Evolutionary conservation across 2,797 vertebrate species (phyloP).

Genomic region (Sebastes trivittatus): DNA sequence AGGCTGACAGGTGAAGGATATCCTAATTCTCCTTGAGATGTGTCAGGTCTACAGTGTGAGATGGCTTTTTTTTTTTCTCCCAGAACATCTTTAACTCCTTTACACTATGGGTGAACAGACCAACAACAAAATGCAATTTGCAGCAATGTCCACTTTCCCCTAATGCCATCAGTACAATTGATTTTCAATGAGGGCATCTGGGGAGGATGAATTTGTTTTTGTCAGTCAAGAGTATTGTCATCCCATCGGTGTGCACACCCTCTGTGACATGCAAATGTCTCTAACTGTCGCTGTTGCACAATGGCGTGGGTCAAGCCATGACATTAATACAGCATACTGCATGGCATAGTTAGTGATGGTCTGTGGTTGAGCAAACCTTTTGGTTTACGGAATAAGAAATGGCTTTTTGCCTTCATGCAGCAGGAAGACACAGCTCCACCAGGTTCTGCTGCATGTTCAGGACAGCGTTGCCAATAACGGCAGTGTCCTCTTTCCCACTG

Average conservation of each 20-base stretch:
- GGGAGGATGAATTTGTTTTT: background rate
- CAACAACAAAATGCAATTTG: slow-evolving; percentile 17
- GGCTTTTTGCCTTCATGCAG: background rate
- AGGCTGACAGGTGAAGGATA: slow-evolving; percentile 20
- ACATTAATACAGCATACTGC: background rate
- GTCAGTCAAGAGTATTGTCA: background rate
- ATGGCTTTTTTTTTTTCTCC: background rate
- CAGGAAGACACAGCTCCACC: background rate
- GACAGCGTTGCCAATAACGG: background rate
- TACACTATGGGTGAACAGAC: background rate
- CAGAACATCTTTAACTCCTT: background rate
- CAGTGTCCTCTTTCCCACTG: background rate
- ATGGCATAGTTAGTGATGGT: background rate
- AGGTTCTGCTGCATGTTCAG: background rate
- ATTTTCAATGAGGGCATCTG: background rate
- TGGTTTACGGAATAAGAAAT: background rate
- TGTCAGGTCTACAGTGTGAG: slow-evolving; percentile 1
- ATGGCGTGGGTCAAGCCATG: background rate
- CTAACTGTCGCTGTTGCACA: background rate
- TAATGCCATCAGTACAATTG: background rate
- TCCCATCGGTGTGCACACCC: background rate
- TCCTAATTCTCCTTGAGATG: slow-evolving; percentile 18
- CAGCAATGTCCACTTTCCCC: background rate
- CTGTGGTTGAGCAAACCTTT: background rate
- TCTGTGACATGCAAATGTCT: background rate